Conservation (phyloP, 1,140 invertebrate genomes). For the Drosophila bocqueti region DNA sequence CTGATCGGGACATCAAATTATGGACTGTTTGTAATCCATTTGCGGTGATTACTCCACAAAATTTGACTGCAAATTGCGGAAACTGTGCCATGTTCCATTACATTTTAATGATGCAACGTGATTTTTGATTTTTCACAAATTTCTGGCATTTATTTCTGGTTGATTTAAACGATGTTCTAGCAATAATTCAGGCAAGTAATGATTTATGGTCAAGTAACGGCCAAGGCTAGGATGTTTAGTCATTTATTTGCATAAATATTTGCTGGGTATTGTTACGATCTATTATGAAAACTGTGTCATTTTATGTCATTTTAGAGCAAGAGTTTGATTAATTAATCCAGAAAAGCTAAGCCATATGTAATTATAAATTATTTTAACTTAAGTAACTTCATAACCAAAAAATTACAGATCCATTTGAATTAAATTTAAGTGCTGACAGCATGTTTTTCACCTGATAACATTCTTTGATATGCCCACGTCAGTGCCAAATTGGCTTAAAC, state of each 20-base stretch:
- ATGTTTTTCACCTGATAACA: slow-evolving; percentile 12
- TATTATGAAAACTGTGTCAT: not conserved
- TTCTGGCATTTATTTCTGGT: not conserved
- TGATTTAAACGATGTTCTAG: not conserved
- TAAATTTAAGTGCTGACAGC: slow-evolving; percentile 1
- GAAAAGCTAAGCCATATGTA: not conserved
- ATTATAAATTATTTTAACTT: not conserved
- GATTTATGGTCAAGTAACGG: not conserved
- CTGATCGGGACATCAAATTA: slow-evolving; percentile 14
- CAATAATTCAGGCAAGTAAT: not conserved
- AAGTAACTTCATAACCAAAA: not conserved
- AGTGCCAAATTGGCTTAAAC: not conserved
- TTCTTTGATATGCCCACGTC: slow-evolving; percentile 9
- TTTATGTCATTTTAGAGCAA: not conserved
- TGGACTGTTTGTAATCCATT: slow-evolving; percentile 10
- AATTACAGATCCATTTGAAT: not conserved
- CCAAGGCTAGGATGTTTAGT: not conserved
- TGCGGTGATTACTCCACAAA: slow-evolving; percentile 22
- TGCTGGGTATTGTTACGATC: not conserved
- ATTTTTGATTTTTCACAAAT: not conserved
- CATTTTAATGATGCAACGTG: not conserved
- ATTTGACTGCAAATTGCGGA: slow-evolving; percentile 20
- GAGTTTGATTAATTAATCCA: no score
- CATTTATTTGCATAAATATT: not conserved
- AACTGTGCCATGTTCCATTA: slow-evolving; percentile 6